Percentiles rank a stretch among this genome's conserved stretches.
Evolutionary conservation across 2,113 vertebrate species (phyloP).

Genomic region (Phycodurus eques): DNA sequence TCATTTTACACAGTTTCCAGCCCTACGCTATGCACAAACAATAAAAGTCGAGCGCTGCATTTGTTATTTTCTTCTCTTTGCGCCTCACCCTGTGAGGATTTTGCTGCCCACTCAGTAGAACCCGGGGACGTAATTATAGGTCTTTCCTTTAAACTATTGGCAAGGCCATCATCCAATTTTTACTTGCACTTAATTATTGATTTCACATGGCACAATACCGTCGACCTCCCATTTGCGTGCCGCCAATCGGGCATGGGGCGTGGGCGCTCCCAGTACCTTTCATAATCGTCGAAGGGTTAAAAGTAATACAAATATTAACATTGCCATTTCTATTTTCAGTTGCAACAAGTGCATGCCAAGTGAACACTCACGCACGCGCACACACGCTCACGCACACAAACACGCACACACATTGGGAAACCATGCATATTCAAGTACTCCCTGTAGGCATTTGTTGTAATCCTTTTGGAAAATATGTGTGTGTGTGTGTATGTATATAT

Average conservation of each 20-base stretch:
- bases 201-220: background rate
- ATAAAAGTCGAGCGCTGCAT: background rate
- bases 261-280: background rate
- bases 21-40: background rate
- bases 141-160: slow-evolving; percentile 39
- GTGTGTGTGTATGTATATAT: no score
- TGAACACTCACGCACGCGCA: background rate
- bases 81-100: background rate
- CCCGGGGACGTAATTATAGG: slow-evolving; percentile 32
- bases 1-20: no score
- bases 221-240: background rate
- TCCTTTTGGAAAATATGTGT: background rate
- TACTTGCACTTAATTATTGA: background rate
- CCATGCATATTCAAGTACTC: slow-evolving; percentile 3
- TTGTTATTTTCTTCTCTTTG: background rate
- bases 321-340: background rate
- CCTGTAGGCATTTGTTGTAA: background rate
- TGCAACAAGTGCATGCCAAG: slow-evolving; percentile 4
- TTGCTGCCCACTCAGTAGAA: slow-evolving; percentile 19
- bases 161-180: slow-evolving; percentile 42
- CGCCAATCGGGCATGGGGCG: background rate
- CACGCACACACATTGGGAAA: background rate
- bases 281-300: background rate
- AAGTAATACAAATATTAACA: slow-evolving; percentile 1
- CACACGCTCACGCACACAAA: background rate